Percentiles rank a stretch among this genome's conserved stretches.
These are phyloP conservation scores for Bedellia somnulentella DNA, from an alignment of 2,888 invertebrate species.

Conservation along the genomic window DNA sequence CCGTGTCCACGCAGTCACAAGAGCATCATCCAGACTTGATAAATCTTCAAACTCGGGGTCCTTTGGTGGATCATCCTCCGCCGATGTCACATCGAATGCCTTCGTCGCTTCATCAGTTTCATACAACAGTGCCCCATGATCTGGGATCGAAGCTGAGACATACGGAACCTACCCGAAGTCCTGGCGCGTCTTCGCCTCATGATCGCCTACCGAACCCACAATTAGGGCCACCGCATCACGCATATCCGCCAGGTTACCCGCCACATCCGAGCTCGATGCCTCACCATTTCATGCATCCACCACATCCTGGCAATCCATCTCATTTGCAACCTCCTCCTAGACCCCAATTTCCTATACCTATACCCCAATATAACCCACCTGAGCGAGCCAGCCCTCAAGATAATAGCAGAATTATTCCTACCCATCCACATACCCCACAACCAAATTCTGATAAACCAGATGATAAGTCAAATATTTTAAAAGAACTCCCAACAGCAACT, in stretches of 20 bases:
- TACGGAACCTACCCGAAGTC: constrained; percentile 6
- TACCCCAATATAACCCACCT: constrained; percentile 5
- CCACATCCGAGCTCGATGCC: not conserved
- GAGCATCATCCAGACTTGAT: constrained; percentile 5
- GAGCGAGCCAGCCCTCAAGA: not conserved
- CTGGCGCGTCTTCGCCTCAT: constrained; percentile 1
- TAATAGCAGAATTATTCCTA: not conserved
- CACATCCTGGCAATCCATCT: constrained; percentile 12
- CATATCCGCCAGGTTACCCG: not conserved
- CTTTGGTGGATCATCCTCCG: not conserved
- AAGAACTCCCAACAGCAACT: not conserved
- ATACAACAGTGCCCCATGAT: constrained; percentile 1
- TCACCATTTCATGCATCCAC: constrained; percentile 6
- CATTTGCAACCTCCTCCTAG: constrained; percentile 6
- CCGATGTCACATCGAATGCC: constrained; percentile 10
- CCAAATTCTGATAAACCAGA: not conserved
- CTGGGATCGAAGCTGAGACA: not conserved
- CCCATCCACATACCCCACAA: constrained; percentile 11
- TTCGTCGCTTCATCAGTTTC: constrained; percentile 9
- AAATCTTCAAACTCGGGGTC: constrained; percentile 6
- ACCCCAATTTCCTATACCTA: constrained; percentile 23
- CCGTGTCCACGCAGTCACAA: constrained; percentile 9
- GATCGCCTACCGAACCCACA: not conserved
- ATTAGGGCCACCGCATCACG: not conserved
- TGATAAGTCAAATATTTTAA: too few relatives aligned